Base-by-base conservation (phyloP, 1,140 invertebrate species). In the Drosophila ambigua region DNA sequence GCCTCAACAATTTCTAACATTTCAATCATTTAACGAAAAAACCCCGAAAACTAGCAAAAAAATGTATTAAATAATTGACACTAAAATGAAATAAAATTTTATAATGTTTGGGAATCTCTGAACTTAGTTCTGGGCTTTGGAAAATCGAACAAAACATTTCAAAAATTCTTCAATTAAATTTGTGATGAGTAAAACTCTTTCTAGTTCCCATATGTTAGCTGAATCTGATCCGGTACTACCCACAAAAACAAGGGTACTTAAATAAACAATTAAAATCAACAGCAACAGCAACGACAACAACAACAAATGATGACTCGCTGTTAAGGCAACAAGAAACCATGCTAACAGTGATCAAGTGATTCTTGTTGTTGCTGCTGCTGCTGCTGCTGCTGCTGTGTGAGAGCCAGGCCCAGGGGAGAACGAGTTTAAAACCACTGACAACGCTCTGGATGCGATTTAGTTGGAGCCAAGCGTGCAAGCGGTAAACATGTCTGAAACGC, bases 341-440 rank as follows among this genome's bases (percentile, higher is more conserved):
- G 39, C 6, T 31, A 41, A 23, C 16, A 5, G 9, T 28, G 15
- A 60, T 49, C 35, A 51, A 44, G 28, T 39, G 35, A 35, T 54
- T 49, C 9, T 43, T 35, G 11, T 35, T 66, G 13, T 44, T 55
- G 8, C 2, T 50, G 48, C 26, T 49, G 6, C n/a, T 35, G 24
- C 35, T 68, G 41, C 39, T 50, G 24, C 61, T 50, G 45, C 8
- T 71, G 16, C 31, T n/a, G 31, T n/a, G 7, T 20, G 50, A 50
- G 41, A 54, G n/a, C 54, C 11, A 8, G 9, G 26, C 43, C 51
- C 80, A 74, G 60, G 41, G 75, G 68, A n/a, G 68, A 69, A 81
- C 82, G 54, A 81, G 82, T 79, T 87, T 87, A 87, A 87, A 87
- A 87, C 83, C 82, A 58, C 78, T 52, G 62, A 62, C 75, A 61